These are phyloP conservation scores for Micrasema longulum DNA, from an alignment of 1,140 invertebrate species.

Conservation along the genomic window DNA sequence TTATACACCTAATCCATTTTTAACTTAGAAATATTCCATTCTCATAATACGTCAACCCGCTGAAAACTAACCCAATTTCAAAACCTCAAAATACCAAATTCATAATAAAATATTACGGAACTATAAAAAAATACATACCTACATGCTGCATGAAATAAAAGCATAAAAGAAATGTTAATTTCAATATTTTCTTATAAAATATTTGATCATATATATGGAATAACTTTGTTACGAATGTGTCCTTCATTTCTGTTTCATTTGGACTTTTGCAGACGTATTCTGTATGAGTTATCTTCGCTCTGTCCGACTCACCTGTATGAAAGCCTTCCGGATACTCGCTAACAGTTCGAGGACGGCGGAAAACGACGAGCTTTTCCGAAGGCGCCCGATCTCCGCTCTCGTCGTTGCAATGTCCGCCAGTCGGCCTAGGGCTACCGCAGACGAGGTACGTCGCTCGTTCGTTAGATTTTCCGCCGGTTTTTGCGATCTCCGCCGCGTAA, in stretches of 20 bases:
- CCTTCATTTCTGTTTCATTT: not conserved
- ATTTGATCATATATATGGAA: too few species aligned
- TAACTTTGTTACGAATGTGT: not conserved
- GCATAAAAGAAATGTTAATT: too few species aligned
- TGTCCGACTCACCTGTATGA: constrained; percentile 46
- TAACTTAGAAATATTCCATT: too few species aligned
- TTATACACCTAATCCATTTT: too few species aligned
- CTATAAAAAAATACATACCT: too few species aligned
- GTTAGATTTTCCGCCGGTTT: constrained; percentile 15
- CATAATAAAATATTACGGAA: too few species aligned
- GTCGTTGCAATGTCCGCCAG: constrained; percentile 39
- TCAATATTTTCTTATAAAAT: too few species aligned
- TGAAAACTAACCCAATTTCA: too few species aligned
- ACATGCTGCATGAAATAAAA: too few species aligned
- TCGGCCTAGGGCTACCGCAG: constrained; percentile 47
- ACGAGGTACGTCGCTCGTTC: not conserved
- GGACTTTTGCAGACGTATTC: not conserved
- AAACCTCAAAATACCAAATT: too few species aligned
- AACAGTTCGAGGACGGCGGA: constrained; percentile 31
- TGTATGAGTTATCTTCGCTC: constrained; percentile 45
- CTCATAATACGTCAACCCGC: too few species aligned
- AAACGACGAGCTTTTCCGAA: constrained; percentile 40
- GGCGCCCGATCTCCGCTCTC: constrained; percentile 15
- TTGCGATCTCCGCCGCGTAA: constrained; percentile 33
- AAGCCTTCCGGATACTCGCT: constrained; percentile 42